A percentile compares a stretch with the other conserved stretches of the same genome.
These are phyloP conservation scores for Hystrix cristata DNA, from an alignment of 2,113 vertebrate genomes.

Conservation along the genomic window DNA sequence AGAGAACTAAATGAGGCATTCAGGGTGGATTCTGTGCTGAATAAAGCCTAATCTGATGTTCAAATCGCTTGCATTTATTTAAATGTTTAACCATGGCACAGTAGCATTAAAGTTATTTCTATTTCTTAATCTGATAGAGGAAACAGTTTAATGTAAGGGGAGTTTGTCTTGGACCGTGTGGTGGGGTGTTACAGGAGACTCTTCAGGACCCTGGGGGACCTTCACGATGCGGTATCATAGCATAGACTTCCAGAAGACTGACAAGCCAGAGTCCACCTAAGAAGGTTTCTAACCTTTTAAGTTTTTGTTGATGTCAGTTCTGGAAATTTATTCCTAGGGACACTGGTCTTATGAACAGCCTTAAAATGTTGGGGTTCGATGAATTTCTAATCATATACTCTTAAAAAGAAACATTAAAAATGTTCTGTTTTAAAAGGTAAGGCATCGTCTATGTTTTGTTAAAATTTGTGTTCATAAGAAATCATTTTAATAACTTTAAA, in stretches of 20 bases:
- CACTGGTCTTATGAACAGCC: neutral
- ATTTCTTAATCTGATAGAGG: constrained; percentile 7
- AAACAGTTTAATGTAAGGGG: constrained; percentile 24
- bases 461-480: constrained; percentile 18
- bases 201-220: neutral
- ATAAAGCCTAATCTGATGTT: neutral
- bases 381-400: neutral
- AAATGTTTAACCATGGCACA: constrained; percentile 22
- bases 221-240: no score
- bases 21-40: neutral
- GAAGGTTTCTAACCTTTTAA: constrained; percentile 21
- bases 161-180: neutral
- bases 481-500: constrained; percentile 58
- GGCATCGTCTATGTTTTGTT: neutral
- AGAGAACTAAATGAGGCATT: neutral
- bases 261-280: neutral
- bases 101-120: constrained; percentile 11
- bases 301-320: constrained; percentile 22
- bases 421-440: constrained; percentile 10
- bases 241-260: neutral
- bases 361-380: neutral
- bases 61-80: neutral
- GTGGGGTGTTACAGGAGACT: neutral
- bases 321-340: neutral
- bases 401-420: constrained; percentile 20